A percentile compares a stretch with the other conserved stretches of the same genome.
These are phyloP conservation scores for Polypedilum pembai DNA, from an alignment of 1,140 invertebrate genomes.

Conservation along the genomic window DNA sequence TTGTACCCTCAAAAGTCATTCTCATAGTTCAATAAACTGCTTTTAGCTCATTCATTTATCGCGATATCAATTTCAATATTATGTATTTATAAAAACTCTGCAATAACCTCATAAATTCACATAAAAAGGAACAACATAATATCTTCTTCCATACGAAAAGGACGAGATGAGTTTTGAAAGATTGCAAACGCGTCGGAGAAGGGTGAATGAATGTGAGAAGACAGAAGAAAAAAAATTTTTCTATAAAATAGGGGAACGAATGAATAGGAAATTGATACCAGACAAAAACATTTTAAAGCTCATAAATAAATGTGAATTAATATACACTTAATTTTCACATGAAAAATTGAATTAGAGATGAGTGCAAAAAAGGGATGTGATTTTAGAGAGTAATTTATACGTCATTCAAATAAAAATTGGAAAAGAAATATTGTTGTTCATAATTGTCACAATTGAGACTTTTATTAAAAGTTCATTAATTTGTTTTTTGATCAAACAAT, in stretches of 20 bases:
- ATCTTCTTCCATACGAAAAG: neutral
- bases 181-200: neutral
- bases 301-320: conserved; percentile 19
- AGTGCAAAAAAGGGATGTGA: neutral
- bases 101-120: neutral
- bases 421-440: too few relatives aligned
- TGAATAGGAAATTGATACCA: conserved; percentile 5
- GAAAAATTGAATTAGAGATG: neutral
- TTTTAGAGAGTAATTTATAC: too few relatives aligned
- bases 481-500: too few relatives aligned
- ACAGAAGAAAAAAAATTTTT: neutral
- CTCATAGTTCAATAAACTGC: neutral
- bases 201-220: neutral
- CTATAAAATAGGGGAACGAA: neutral
- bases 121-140: neutral
- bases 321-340: conserved; percentile 19
- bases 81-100: too few relatives aligned
- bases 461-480: too few relatives aligned
- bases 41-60: neutral
- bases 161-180: too few relatives aligned
- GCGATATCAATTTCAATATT: too few relatives aligned
- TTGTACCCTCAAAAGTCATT: neutral
- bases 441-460: too few relatives aligned
- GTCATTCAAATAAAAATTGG: too few relatives aligned
- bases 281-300: conserved; percentile 7